These are phyloP conservation scores for Plectrocnemia conspersa DNA, from an alignment of 1,140 invertebrate species.

Conservation along the genomic window DNA sequence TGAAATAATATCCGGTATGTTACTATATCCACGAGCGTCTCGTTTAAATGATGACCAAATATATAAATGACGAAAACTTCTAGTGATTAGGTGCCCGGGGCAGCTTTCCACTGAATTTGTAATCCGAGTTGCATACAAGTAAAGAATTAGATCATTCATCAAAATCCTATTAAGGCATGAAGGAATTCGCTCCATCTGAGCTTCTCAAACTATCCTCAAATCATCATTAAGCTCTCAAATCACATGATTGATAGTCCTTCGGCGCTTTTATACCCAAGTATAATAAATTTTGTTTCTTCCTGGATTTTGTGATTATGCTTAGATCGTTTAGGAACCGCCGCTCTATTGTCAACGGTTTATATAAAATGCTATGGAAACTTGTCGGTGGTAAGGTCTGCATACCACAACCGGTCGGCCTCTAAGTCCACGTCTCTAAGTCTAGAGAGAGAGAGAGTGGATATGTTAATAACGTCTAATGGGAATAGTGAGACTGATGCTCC, in stretches of 20 bases:
- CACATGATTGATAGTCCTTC: neutral
- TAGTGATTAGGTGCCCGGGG: no score
- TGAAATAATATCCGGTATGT: no score
- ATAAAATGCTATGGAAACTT: constrained; percentile 11
- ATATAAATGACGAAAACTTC: no score
- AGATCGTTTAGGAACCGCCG: neutral
- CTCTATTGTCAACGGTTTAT: constrained; percentile 2
- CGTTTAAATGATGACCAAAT: no score
- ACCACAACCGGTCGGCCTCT: constrained; percentile 25
- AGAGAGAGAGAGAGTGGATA: constrained; percentile 23
- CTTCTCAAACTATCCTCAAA: neutral
- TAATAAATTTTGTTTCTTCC: no score
- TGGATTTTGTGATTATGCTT: neutral
- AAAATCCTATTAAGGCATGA: neutral
- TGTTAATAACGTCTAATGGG: no score
- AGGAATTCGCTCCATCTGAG: neutral
- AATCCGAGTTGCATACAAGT: no score
- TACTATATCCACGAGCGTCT: no score
- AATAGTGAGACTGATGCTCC: no score
- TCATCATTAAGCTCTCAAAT: neutral
- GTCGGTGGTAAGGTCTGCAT: constrained; percentile 22
- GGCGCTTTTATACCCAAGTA: neutral
- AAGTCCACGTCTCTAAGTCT: neutral
- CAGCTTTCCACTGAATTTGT: no score
- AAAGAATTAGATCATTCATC: neutral